Base-by-base conservation (phyloP, 2,113 vertebrate genomes). In the Antechinus flavipes region DNA sequence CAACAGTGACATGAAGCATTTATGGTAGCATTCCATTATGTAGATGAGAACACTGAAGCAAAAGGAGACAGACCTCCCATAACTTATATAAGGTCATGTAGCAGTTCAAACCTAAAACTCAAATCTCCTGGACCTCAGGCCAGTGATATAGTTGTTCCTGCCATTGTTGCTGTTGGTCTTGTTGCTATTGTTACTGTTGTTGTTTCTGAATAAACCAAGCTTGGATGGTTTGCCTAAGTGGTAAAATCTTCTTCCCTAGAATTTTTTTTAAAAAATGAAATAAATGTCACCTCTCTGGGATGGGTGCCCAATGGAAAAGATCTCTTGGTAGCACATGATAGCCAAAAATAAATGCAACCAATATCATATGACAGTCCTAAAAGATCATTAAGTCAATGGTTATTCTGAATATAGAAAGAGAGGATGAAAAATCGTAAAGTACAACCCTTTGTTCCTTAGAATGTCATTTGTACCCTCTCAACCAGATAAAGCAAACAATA, bases 31-130 rank as follows among this genome's bases (percentile, higher is more conserved):
- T 93, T 1, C 42, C 24, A 93, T 94, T 96, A 94, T 47, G 93
- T 16, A 97, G 84, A 92, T 91, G 52, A 53, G 92, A 94, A 96
- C 56, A 54, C 53, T 27, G 7, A 68, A 92, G 56, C 68, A 84
- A 42, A 23, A 42, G 19, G 89, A 92, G 42, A 91, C 1, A 68
- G 95, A 54, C 0, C 19, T 93, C 89, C 93, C 54, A 24, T 90
- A 54, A 89, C 52, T 35, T 50, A 0, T 76, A 16, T 56, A 50
- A 23, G 92, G 54, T 91, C 54, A 61, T 25, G 56, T 27, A 55
- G 12, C 30, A 91, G 91, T 49, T 35, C 30, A 91, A 84, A 96
- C 56, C 92, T 91, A 52, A n/a, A 1, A 30, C 14, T 54, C 61
- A 35, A 3, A 8, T 90, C 50, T 58, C 52, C 42, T 91, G 42